Evolutionary conservation across 2,888 invertebrate genomes (phyloP).

Genomic region (Punctoribates punctum): DNA sequence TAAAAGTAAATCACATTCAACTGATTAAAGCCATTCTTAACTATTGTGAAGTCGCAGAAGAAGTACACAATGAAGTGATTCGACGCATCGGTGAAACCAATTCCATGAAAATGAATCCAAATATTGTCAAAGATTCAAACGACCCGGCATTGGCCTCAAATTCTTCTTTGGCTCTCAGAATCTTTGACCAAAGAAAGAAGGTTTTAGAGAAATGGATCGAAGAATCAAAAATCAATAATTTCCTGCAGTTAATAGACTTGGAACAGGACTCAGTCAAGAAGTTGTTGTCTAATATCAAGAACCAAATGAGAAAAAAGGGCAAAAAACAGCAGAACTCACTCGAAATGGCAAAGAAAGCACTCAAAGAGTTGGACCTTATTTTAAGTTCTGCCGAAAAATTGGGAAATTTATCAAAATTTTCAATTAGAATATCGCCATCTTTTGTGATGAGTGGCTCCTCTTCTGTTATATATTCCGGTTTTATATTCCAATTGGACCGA

Average conservation of each 20-base stretch:
- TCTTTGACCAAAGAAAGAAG: slow-evolving; percentile 35
- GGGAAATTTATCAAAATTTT: slow-evolving; percentile 61
- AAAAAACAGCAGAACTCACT: slow-evolving; percentile 48
- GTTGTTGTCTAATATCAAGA: slow-evolving; percentile 31
- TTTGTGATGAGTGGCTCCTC: slow-evolving; percentile 61
- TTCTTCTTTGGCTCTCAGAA: not conserved
- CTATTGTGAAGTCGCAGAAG: slow-evolving; percentile 72
- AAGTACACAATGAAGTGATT: slow-evolving; percentile 50
- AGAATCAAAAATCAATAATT: slow-evolving; percentile 16
- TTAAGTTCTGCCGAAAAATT: slow-evolving; percentile 67
- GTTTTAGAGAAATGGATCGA: slow-evolving; percentile 29
- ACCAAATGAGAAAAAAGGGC: slow-evolving; percentile 33
- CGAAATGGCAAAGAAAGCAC: slow-evolving; percentile 63
- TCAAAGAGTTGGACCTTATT: slow-evolving; percentile 71
- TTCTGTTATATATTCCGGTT: slow-evolving; percentile 64
- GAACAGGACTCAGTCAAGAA: slow-evolving; percentile 32
- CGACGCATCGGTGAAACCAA: slow-evolving; percentile 41
- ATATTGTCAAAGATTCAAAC: slow-evolving; percentile 34
- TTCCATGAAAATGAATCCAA: not conserved
- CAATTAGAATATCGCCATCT: slow-evolving; percentile 60
- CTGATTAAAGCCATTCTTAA: slow-evolving; percentile 70
- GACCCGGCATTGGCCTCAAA: not conserved
- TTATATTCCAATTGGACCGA: slow-evolving; percentile 66
- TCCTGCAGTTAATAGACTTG: slow-evolving; percentile 36
- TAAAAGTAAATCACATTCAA: slow-evolving; percentile 73